Percentiles rank a stretch among this genome's conserved stretches.
phyloP scores from a whole-genome alignment of 2,797 vertebrate species.

The Schizothorax lantsangensis region DNA sequence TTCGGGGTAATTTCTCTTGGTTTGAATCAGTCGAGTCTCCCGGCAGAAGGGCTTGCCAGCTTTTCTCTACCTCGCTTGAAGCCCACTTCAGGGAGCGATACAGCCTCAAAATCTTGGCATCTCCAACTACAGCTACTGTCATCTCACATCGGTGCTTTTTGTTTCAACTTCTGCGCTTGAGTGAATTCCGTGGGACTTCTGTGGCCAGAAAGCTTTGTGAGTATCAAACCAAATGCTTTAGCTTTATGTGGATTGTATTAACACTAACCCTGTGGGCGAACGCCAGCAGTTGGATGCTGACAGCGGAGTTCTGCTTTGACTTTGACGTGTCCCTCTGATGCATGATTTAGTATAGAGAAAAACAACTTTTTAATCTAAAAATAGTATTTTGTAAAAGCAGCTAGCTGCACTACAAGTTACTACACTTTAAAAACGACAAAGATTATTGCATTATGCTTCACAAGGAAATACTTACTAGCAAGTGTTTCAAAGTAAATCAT shows the following conservation, averaged over 20 bases:
- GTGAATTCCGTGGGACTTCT: conserved; percentile 13
- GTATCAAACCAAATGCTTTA: conserved; percentile 36
- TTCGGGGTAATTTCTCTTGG: conserved; percentile 9
- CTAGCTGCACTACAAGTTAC: not conserved
- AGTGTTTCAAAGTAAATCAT: not conserved
- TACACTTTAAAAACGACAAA: not conserved
- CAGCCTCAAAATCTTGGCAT: conserved; percentile 25
- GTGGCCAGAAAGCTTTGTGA: conserved; percentile 6
- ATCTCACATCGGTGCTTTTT: conserved; percentile 1
- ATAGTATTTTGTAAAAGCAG: not conserved
- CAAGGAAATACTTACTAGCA: not conserved
- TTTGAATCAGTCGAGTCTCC: conserved; percentile 40
- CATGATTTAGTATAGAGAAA: conserved; percentile 20
- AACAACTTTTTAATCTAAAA: not conserved
- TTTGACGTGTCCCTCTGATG: conserved; percentile 61
- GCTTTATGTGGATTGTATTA: conserved; percentile 58
- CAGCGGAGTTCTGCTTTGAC: conserved; percentile 53
- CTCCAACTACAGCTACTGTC: not conserved
- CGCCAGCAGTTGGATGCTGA: conserved; percentile 58
- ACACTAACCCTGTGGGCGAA: conserved; percentile 47
- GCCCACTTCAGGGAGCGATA: conserved; percentile 32
- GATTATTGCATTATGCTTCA: not conserved
- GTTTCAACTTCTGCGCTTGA: not conserved
- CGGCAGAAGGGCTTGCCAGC: conserved; percentile 16
- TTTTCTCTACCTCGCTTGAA: conserved; percentile 19